Evolutionary conservation across 2,113 vertebrate genomes (phyloP), one percentile per base, ranked within the genome.

Genomic region (Cottus gobio): DNA sequence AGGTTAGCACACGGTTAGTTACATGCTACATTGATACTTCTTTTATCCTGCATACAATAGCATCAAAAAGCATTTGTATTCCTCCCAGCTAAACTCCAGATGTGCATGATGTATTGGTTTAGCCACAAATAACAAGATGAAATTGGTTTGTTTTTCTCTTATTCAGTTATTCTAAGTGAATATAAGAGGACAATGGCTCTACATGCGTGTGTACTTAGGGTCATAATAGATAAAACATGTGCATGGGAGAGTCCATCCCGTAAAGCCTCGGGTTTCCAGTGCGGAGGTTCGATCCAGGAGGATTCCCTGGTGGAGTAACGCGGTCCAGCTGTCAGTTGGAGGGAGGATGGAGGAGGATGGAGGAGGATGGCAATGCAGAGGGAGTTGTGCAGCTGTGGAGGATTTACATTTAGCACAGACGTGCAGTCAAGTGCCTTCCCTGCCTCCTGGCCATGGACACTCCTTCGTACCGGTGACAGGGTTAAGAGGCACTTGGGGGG

Each of bases 241-340:
- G 71, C 36, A 48, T 42, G 64, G 79, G 71, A 74, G 71, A 85
- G 72, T 85, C 75, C 69, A 58, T 85, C 71, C 78, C 12, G 68
- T 64, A 58, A 77, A 85, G 68, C 77, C 66, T 86, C 30, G 0
- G 68, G 77, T 86, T 82, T 91, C 86, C 78, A 79, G 73, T 1
- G 71, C 36, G 50, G 46, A n/a, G 67, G 68, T 68, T 63, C 65
- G 78, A 86, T 87, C 79, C 81, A 72, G 77, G 79, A 87, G 80
- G 87, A 90, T 87, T 91, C 88, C 54, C 87, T 37, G 39, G 88
- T 30, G 89, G 77, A 61, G 64, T 87, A 93, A 94, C 72, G 6
- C 61, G 62, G 80, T 85, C 79, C 91, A 95, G 91, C 90, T 93
- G 93, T 87, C 87, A 68, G 75, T 8, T 24, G 37, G 65, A 73